Evolutionary conservation across 2,888 invertebrate genomes (phyloP), one percentile per base, ranked within the genome.

Genomic region (Synanthedon tipuliformis): DNA sequence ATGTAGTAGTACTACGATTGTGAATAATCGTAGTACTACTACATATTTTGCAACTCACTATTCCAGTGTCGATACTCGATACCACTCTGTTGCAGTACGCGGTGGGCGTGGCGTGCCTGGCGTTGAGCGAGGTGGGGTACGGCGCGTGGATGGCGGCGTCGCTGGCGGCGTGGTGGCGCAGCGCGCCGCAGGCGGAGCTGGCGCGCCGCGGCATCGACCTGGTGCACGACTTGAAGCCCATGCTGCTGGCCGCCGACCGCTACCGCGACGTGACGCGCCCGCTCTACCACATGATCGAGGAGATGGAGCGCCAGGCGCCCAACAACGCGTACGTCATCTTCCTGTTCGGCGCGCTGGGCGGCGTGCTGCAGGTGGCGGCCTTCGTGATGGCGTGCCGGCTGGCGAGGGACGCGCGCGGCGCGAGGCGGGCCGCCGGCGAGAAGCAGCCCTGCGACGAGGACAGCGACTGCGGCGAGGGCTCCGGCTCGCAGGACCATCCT

Each of bases 121-220:
- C 75, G 59, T 61, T 68, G 57, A 78, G 78, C 68, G 85, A 86
- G 73, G 68, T 85, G 65, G 77, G 75, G 60, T 86, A 81, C 76
- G 85, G 78, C 63, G 82, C 81, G 62, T 86, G 86, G 86, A 79
- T 86, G 84, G 78, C 69, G 59, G 73, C 75, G 50, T 82, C 85
- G 62, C 75, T 86, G 71, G 74, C 68, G 65, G 73, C 72, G 59
- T 86, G 86, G 86, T 86, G 86, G 86, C 78, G 78, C 61, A 51
- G 56, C 54, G 77, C 84, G 50, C 85, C 85, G 59, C 75, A 80
- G 71, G 86, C 86, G 15, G 81, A 78, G 74, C 80, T 86, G 61
- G 86, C 82, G 68, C 81, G 86, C 51, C 77, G 71, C 63, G 82
- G 78, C 57, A 59, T 80, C 48, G 82, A 84, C 74, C 71, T 84